Percentiles rank a stretch among this genome's conserved stretches.
Conservation (phyloP, 2,113 vertebrate species). For the Hystrix cristata region DNA sequence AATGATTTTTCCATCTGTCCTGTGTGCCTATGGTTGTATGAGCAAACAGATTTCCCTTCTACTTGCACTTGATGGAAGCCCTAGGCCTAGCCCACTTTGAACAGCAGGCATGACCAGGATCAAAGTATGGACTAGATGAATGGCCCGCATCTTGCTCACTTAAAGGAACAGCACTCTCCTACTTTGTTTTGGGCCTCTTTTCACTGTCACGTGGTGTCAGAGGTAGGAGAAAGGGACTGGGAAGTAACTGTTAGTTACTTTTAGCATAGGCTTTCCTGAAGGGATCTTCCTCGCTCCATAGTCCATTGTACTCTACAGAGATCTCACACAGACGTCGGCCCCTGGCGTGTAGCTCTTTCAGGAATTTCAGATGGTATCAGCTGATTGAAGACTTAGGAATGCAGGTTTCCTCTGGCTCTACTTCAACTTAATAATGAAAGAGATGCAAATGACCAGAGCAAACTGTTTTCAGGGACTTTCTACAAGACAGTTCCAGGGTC, state of each 20-base stretch:
- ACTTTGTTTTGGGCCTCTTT: background rate
- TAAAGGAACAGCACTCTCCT: background rate
- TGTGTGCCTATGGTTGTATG: background rate
- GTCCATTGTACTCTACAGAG: background rate
- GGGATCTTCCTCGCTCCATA: background rate
- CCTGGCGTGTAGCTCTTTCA: background rate
- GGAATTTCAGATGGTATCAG: background rate
- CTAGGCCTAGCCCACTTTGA: background rate
- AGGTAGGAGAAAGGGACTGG: background rate
- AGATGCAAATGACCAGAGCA: background rate
- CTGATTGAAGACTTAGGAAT: background rate
- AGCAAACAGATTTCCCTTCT: background rate
- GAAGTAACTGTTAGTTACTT: background rate
- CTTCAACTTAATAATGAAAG: slow-evolving; percentile 45
- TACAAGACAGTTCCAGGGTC: background rate
- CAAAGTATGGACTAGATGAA: background rate
- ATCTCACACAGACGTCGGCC: background rate
- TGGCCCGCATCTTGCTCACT: background rate
- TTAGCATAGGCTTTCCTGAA: background rate
- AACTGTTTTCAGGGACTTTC: background rate
- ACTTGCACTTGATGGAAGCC: background rate
- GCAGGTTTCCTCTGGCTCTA: background rate
- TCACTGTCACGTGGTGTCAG: background rate
- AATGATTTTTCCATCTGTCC: background rate
- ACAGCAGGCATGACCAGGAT: background rate